Evolutionary conservation across 2,888 invertebrate species (phyloP).

Genomic region (Lasioglossum lativentre): DNA sequence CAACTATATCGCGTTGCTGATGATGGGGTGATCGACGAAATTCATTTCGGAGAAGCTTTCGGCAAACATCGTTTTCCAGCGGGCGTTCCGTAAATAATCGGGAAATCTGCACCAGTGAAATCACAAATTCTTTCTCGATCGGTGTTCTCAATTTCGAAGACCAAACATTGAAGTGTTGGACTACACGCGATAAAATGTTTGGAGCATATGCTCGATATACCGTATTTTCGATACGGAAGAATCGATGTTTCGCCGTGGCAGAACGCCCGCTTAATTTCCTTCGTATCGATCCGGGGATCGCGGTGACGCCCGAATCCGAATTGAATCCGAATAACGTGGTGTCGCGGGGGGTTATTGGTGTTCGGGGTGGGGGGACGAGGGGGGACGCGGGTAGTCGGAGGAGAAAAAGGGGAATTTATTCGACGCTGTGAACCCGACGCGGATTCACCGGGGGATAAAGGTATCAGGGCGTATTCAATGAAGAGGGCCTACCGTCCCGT

Average conservation of each 20-base stretch:
- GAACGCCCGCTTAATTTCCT: not conserved
- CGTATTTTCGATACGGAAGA: not conserved
- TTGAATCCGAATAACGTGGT: constrained; percentile 48
- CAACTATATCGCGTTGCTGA: not conserved
- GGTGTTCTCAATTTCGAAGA: not conserved
- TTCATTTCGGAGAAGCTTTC: not conserved
- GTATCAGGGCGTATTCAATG: constrained; percentile 72
- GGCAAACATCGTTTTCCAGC: not conserved
- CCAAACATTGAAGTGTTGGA: not conserved
- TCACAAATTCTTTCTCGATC: not conserved
- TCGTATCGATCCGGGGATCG: constrained; percentile 8
- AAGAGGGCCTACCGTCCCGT: constrained; percentile 71
- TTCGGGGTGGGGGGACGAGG: not conserved
- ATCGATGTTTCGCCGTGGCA: not conserved
- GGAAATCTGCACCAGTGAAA: not conserved
- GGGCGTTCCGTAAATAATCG: not conserved
- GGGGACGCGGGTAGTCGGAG: not conserved
- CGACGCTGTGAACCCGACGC: constrained; percentile 48
- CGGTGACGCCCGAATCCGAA: constrained; percentile 16
- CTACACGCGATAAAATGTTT: not conserved
- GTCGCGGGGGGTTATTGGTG: not conserved
- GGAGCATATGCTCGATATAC: not conserved
- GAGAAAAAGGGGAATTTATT: constrained; percentile 65
- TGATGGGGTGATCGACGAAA: not conserved
- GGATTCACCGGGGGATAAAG: constrained; percentile 69